Evolutionary conservation across 2,113 vertebrate species (phyloP), one percentile per base, ranked within the genome.

Genomic region (Nycticorax nycticorax): DNA sequence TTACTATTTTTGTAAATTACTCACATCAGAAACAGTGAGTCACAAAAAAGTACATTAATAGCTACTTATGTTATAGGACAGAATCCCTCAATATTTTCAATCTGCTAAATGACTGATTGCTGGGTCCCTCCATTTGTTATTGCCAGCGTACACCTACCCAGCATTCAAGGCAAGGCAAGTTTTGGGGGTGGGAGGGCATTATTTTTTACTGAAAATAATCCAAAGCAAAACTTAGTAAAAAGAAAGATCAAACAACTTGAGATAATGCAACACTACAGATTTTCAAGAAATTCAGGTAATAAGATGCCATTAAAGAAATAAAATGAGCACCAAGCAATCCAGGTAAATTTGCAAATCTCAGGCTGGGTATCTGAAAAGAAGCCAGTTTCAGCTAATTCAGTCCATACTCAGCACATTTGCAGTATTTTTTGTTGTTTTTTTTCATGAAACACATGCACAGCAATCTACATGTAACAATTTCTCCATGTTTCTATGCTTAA

Each of bases 1-100:
- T 59, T 88, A 94, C 80, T 94, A 90, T 83, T 94, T 91, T 82
- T 84, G 69, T 88, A 84, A 88, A 45, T 96, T 81, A 83, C 84
- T 93, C 77, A 30, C 84, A 93, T 94, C 79, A 93, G 88, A 92
- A 92, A 77, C 23, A 94, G 50, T 2, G 5, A 95, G 78, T 88
- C 93, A 96, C 75, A 74, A 68, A 80, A 45, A 86, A 75, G n/a
- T 17, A 57, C 37, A 88, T 77, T 67, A 96, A 90, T 80, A 92
- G 47, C 63, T 86, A 68, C 72, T 94, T 80, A 69, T 12, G 55
- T 83, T 74, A 75, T 79, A 77, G 75, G 63, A 63, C 43, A 89
- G 92, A 84, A 86, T 77, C 63, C 43, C 60, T 90, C 85, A 66
- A 28, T 64, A 77, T 83, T 96, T 92, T 88, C 64, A 59, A 30